A percentile compares a stretch with the other conserved stretches of the same genome.
These are phyloP conservation scores for Oedothorax gibbosus DNA, from an alignment of 1,140 invertebrate species.

Conservation along the genomic window DNA sequence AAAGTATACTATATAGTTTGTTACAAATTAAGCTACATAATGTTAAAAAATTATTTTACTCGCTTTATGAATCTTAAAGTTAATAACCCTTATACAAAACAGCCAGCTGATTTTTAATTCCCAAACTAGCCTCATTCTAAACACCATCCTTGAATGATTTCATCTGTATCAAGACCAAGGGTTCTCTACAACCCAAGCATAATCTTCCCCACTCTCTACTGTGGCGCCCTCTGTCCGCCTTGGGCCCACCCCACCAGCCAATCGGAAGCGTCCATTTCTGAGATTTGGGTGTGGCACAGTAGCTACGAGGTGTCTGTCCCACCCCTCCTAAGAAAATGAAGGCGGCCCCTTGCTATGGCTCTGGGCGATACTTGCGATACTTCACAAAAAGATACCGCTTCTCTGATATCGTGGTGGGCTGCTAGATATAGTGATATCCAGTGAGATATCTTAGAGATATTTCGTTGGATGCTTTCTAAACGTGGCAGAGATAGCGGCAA, in stretches of 20 bases:
- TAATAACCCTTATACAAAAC: too few relatives aligned
- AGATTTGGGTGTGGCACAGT: slow-evolving; percentile 52
- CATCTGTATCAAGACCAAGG: background rate
- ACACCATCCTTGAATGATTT: too few relatives aligned
- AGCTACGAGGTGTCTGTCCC: slow-evolving; percentile 49
- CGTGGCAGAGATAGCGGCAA: too few relatives aligned
- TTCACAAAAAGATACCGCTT: slow-evolving; percentile 39
- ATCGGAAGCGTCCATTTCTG: slow-evolving; percentile 45
- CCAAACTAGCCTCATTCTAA: too few relatives aligned
- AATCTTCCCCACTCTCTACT: background rate
- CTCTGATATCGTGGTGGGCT: background rate
- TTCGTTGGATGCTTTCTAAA: too few relatives aligned
- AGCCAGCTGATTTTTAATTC: too few relatives aligned
- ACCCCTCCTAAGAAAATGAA: slow-evolving; percentile 51
- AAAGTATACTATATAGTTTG: too few relatives aligned
- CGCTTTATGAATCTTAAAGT: too few relatives aligned
- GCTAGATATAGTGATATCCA: too few relatives aligned
- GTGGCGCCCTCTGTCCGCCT: slow-evolving; percentile 56
- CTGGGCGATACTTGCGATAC: slow-evolving; percentile 6
- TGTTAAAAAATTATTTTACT: too few relatives aligned
- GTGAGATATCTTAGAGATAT: too few relatives aligned
- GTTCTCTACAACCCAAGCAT: background rate
- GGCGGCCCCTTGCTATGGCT: slow-evolving; percentile 41
- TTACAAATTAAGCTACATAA: too few relatives aligned
- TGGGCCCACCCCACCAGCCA: slow-evolving; percentile 4